Percentiles rank a stretch among this genome's conserved stretches.
Evolutionary conservation across 2,113 vertebrate genomes (phyloP).

Genomic region (Otus sunia): DNA sequence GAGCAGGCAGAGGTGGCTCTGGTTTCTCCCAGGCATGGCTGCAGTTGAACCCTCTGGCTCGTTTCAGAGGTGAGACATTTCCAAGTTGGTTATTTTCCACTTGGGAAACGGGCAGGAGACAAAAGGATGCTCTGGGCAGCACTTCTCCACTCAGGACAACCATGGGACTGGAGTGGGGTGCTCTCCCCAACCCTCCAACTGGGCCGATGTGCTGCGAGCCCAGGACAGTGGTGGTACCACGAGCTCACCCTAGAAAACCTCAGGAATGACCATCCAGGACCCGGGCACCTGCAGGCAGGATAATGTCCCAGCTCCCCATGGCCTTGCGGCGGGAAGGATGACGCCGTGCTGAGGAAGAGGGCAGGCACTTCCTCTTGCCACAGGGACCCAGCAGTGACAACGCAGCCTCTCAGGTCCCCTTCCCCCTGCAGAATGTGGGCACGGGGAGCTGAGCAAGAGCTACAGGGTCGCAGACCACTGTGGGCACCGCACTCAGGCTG

Average conservation of each 20-base stretch:
- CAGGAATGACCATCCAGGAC: background rate
- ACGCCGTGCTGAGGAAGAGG: background rate
- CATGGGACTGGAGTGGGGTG: fast-evolving
- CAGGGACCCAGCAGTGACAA: background rate
- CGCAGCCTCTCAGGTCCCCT: background rate
- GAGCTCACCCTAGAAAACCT: conserved; percentile 13
- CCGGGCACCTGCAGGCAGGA: fast-evolving
- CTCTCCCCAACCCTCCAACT: fast-evolving
- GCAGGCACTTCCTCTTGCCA: conserved; percentile 19
- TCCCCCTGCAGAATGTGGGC: background rate
- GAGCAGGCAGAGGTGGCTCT: background rate
- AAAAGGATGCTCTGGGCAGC: background rate
- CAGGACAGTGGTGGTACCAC: fast-evolving
- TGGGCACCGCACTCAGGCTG: background rate
- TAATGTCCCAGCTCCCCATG: background rate
- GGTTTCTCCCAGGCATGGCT: background rate
- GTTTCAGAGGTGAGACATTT: background rate
- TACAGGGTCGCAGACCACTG: background rate
- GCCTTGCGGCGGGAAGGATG: background rate
- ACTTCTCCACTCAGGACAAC: background rate
- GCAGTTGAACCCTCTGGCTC: background rate
- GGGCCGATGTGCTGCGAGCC: background rate
- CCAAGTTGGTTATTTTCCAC: background rate
- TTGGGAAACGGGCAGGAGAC: background rate
- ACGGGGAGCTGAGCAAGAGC: background rate